Base-by-base conservation (phyloP, 2,113 vertebrate genomes). In the Harpagus bidentatus region DNA sequence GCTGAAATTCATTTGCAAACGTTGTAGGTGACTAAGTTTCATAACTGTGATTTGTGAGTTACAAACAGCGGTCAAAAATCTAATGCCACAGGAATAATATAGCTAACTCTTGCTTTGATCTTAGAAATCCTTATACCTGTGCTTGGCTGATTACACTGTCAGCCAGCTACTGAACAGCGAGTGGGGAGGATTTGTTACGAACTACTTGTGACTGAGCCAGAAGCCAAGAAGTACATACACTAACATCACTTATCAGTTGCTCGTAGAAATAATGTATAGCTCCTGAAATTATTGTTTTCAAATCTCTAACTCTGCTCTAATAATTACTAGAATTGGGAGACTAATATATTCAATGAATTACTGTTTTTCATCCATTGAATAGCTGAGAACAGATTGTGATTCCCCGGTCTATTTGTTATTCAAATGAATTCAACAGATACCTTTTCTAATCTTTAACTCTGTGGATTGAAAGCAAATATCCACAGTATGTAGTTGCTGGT, bases 341-440 rank as follows among this genome's bases (percentile, higher is more conserved):
- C 79, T 95, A 85, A 96, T 95, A 62, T 83, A 94, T 97, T 95
- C 87, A 91, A 86, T 89, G 80, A 96, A 91, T 97, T 89, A 55
- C 70, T 56, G 84, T 4, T 62, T 94, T 91, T 82, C 80, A 45
- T 66, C 81, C 78, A 78, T 34, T 89, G 78, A 96, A 93, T 88
- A 90, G 74, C 93, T 73, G 86, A 82, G 95, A 96, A 95, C 95
- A 97, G 93, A 95, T 86, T 97, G 94, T 94, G 91, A 91, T 93
- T 96, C 93, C 91, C 79, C 3, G 2, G 87, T 96, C 94, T 96
- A 80, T 94, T 97, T 94, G 96, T 50, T 96, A 96, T 97, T 97
- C 95, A 96, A 94, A 94, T 96, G 58, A 94, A 93, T 96, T 95
- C 94, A 93, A 93, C 66, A 94, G 94, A 96, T 96, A 97, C 89